Conservation (phyloP, 2,113 vertebrate species). For the Siphamia tubifer region DNA sequence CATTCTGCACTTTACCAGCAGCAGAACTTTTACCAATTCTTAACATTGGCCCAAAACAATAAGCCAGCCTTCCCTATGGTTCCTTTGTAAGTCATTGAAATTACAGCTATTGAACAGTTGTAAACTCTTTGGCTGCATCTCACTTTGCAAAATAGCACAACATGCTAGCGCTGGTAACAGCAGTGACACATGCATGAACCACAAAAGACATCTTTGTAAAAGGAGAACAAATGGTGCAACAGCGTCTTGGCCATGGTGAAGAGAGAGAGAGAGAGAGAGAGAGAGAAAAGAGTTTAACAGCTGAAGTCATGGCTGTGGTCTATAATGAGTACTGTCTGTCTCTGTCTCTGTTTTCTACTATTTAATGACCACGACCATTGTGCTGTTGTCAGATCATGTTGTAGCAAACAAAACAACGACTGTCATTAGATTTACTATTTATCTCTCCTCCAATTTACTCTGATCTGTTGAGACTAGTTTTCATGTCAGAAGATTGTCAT, state of each 20-base stretch:
- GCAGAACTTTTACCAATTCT: slow-evolving; percentile 23
- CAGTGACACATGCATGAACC: slow-evolving; percentile 18
- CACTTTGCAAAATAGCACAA: slow-evolving; percentile 27
- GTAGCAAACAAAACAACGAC: background rate
- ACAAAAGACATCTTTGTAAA: slow-evolving; percentile 62
- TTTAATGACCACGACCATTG: background rate
- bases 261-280: background rate
- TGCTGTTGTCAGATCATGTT: background rate
- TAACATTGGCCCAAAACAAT: slow-evolving; percentile 49
- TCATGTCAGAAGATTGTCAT: background rate
- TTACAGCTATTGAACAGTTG: slow-evolving; percentile 46
- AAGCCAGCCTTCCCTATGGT: slow-evolving; percentile 27
- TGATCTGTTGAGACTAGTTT: background rate
- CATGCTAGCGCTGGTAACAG: slow-evolving; percentile 1
- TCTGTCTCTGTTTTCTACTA: background rate
- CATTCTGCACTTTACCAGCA: slow-evolving; percentile 5
- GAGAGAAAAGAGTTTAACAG: background rate
- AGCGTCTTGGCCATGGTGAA: slow-evolving; percentile 33
- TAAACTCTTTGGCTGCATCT: slow-evolving; percentile 3
- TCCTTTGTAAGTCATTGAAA: slow-evolving; percentile 64
- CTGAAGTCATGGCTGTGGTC: slow-evolving; percentile 18
- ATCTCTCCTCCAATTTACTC: background rate
- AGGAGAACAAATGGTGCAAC: slow-evolving; percentile 55
- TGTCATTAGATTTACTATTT: background rate
- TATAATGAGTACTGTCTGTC: slow-evolving; percentile 14